These are phyloP conservation scores for Enteromius radiatus DNA, from an alignment of 2,797 vertebrate species.

Conservation along the genomic window DNA sequence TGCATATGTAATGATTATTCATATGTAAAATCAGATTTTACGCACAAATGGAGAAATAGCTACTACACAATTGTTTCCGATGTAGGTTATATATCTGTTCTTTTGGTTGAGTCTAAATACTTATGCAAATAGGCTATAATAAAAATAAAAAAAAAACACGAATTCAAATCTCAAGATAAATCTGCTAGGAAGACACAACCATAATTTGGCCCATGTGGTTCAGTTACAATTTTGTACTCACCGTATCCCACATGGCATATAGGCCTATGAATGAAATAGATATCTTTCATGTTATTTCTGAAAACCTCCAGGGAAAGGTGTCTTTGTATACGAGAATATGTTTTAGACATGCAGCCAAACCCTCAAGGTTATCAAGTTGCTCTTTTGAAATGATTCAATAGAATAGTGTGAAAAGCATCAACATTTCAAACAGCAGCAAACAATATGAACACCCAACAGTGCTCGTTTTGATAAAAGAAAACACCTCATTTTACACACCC, in stretches of 20 bases:
- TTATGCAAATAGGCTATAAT: not conserved
- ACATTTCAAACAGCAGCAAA: conserved; percentile 34
- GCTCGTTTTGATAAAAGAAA: conserved; percentile 2
- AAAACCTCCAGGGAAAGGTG: conserved; percentile 6
- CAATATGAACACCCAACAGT: conserved; percentile 37
- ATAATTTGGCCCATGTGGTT: not conserved
- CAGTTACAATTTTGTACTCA: not conserved
- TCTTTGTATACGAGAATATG: conserved; percentile 18
- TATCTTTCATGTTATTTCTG: conserved; percentile 17
- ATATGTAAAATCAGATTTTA: not conserved
- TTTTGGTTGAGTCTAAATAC: too few relatives aligned
- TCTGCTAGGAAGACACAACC: not conserved
- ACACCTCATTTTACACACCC: conserved; percentile 41
- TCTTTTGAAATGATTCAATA: conserved; percentile 29
- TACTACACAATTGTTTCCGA: not conserved
- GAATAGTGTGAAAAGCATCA: conserved; percentile 36
- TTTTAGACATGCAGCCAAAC: conserved; percentile 17
- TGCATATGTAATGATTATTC: not conserved
- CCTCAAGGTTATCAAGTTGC: conserved; percentile 40
- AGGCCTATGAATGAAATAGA: not conserved
- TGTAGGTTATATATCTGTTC: too few relatives aligned
- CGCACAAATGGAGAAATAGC: not conserved
- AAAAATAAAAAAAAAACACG: not conserved
- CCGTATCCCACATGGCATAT: not conserved
- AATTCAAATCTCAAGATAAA: not conserved